Conservation (phyloP, 1,140 invertebrate genomes). For the Mamestra configurata region DNA sequence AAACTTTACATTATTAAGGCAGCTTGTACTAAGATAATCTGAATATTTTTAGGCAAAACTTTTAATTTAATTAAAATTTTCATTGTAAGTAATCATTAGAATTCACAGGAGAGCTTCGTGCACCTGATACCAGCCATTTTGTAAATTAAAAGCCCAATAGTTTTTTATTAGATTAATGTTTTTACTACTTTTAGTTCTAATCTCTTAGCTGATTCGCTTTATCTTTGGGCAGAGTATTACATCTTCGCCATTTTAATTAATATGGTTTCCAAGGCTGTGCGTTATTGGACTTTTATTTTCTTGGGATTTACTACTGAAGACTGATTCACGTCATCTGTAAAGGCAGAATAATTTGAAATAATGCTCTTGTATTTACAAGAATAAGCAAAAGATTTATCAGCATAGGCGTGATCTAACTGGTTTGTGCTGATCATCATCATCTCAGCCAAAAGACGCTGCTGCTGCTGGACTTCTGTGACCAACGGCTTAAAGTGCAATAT, state of each 20-base stretch:
- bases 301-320: too few species aligned
- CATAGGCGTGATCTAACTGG: too few species aligned
- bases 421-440: too few species aligned
- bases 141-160: constrained; percentile 9
- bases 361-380: too few species aligned
- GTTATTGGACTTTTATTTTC: background rate
- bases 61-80: constrained; percentile 1
- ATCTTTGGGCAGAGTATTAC: background rate
- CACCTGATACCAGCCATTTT: constrained; percentile 10
- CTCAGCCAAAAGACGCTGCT: too few species aligned
- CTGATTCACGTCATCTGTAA: too few species aligned
- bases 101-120: background rate
- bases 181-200: constrained; percentile 7
- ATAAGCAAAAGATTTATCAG: too few species aligned
- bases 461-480: too few species aligned
- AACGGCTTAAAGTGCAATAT: too few species aligned
- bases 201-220: background rate
- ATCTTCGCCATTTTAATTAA: background rate
- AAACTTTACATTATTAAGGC: too few species aligned
- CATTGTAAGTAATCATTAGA: background rate
- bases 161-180: constrained; percentile 1
- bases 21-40: background rate
- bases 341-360: too few species aligned
- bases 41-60: background rate
- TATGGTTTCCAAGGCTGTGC: background rate